These are phyloP conservation scores for Fundulus diaphanus DNA, from an alignment of 2,797 vertebrate species.

Conservation along the genomic window DNA sequence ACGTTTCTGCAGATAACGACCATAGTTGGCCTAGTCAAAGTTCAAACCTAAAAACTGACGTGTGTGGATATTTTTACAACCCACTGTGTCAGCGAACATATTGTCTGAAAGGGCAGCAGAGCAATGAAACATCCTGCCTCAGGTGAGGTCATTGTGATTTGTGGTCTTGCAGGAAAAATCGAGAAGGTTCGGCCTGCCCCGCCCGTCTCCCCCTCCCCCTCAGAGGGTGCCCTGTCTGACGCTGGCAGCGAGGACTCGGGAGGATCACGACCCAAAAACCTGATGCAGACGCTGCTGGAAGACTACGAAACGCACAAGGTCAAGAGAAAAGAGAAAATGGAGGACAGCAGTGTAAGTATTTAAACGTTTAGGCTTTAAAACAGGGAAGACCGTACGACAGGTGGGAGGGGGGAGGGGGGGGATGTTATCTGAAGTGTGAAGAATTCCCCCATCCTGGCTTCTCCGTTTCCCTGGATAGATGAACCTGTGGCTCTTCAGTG, in stretches of 20 bases:
- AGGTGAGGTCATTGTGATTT: not conserved
- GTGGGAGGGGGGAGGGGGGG: not conserved
- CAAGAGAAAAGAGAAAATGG: slow-evolving; percentile 92
- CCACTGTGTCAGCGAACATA: not conserved
- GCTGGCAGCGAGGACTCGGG: slow-evolving; percentile 86
- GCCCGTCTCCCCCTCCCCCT: slow-evolving; percentile 85
- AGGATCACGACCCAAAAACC: slow-evolving; percentile 91
- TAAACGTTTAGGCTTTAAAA: not conserved
- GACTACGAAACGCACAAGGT: slow-evolving; percentile 97
- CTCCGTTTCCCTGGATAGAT: not conserved
- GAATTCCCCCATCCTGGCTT: not conserved
- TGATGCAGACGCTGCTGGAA: slow-evolving; percentile 98
- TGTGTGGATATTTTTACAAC: not conserved
- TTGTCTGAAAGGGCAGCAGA: not conserved
- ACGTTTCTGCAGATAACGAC: not conserved
- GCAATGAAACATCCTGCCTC: not conserved
- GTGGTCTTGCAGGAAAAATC: slow-evolving; percentile 89
- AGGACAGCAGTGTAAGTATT: slow-evolving; percentile 94
- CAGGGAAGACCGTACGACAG: not conserved
- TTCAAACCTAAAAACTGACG: not conserved
- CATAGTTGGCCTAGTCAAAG: not conserved
- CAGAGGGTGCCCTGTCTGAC: slow-evolving; percentile 88
- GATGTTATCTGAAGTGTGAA: not conserved
- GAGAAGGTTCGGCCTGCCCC: slow-evolving; percentile 89
- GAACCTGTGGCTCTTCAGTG: not conserved